These are phyloP conservation scores for Bombus impatiens DNA, from an alignment of 1,140 invertebrate genomes.

Conservation along the genomic window DNA sequence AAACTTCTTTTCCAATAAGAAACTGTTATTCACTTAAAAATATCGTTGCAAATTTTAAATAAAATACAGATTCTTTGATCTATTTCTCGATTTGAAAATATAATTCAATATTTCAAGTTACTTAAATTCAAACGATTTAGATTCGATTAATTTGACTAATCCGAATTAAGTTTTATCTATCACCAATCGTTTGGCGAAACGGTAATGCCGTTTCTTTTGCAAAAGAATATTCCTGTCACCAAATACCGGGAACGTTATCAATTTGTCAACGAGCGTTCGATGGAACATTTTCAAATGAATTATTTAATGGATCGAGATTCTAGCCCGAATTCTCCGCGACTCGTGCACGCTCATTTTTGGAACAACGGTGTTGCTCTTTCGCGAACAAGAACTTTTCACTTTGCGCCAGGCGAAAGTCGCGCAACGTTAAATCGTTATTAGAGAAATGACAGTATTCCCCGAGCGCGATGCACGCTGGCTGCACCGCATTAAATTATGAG, in stretches of 20 bases:
- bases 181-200: too few relatives aligned
- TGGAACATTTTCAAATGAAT: not conserved
- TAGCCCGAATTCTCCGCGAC: too few relatives aligned
- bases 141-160: not conserved
- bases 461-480: not conserved
- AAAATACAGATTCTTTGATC: not conserved
- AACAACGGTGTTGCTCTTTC: not conserved
- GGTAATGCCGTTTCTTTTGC: not conserved
- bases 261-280: not conserved
- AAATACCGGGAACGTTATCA: not conserved
- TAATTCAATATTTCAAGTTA: not conserved
- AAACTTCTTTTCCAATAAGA: not conserved
- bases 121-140: not conserved
- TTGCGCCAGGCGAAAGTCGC: constrained; percentile 36
- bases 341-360: not conserved
- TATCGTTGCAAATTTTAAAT: not conserved
- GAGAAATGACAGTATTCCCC: constrained; percentile 61
- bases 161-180: not conserved
- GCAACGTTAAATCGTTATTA: constrained; percentile 56
- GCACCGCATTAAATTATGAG: not conserved
- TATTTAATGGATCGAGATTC: not conserved
- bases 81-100: not conserved
- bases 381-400: not conserved
- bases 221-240: not conserved
- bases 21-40: not conserved